These are phyloP conservation scores for Ophion ellenae DNA, from an alignment of 2,888 invertebrate species.

Conservation along the genomic window DNA sequence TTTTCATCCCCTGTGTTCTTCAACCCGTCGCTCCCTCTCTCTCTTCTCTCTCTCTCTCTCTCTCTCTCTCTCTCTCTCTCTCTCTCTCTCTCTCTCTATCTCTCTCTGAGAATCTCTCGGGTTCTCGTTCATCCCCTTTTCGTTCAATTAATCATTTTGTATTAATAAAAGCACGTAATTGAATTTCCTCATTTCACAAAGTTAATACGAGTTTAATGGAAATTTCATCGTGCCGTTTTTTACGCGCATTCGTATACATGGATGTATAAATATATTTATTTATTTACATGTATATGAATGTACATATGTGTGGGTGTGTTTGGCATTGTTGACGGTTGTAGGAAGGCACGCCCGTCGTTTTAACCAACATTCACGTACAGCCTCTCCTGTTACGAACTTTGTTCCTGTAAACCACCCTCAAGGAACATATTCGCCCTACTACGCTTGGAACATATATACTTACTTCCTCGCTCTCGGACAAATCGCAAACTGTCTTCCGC, in stretches of 20 bases:
- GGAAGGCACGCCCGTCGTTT: slow-evolving; percentile 43
- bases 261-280: slow-evolving; percentile 3
- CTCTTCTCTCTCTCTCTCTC: slow-evolving; percentile 28
- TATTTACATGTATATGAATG: background rate
- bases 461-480: slow-evolving; percentile 54
- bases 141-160: slow-evolving; percentile 82
- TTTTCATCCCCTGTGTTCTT: slow-evolving; percentile 5
- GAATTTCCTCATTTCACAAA: slow-evolving; percentile 80
- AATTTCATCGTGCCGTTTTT: slow-evolving; percentile 77
- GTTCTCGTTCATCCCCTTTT: background rate
- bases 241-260: slow-evolving; percentile 29
- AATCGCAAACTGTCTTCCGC: slow-evolving; percentile 52
- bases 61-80: slow-evolving; percentile 10
- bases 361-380: slow-evolving; percentile 51
- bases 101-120: background rate
- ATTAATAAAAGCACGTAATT: slow-evolving; percentile 81
- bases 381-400: slow-evolving; percentile 61
- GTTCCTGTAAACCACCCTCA: slow-evolving; percentile 50
- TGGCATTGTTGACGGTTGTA: slow-evolving; percentile 15
- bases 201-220: slow-evolving; percentile 82
- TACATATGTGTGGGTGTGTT: slow-evolving; percentile 22
- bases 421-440: slow-evolving; percentile 13
- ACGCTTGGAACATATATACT: slow-evolving; percentile 2
- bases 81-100: slow-evolving; percentile 46
- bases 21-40: slow-evolving; percentile 2